Evolutionary conservation across 2,113 vertebrate species (phyloP).

Genomic region (Falco punctatus): DNA sequence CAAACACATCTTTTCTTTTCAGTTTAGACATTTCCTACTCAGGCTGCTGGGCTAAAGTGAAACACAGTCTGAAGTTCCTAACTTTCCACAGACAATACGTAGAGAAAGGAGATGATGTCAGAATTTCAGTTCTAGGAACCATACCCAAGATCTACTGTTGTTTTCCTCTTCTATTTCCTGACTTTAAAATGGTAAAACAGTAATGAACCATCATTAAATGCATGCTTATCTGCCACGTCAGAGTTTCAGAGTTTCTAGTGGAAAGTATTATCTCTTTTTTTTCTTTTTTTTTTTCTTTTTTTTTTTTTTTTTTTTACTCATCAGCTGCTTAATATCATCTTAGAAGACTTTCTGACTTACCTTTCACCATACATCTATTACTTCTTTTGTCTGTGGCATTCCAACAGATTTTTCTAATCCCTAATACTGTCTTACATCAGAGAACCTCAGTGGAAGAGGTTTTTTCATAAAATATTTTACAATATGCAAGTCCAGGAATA

Average conservation of each 20-base stretch:
- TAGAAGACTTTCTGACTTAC: not conserved
- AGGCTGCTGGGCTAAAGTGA: not conserved
- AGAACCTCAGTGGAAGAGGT: not conserved
- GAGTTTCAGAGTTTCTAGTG: not conserved
- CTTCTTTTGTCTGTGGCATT: not conserved
- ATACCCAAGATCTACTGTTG: not conserved
- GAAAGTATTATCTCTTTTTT: not conserved
- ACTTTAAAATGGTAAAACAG: not conserved
- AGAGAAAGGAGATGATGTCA: not conserved
- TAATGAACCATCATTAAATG: not conserved
- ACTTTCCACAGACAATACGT: not conserved
- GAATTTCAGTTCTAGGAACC: not conserved
- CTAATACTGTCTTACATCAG: not conserved
- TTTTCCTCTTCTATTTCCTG: not conserved
- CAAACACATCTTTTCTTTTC: not conserved
- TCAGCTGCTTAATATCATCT: not conserved
- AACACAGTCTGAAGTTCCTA: accelerated
- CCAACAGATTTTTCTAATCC: not conserved
- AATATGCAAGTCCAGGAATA: not conserved
- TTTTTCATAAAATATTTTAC: not conserved
- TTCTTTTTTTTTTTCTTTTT: too few species aligned
- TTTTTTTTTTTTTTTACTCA: not conserved
- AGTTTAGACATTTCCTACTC: not conserved
- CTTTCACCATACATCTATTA: not conserved
- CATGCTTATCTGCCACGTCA: not conserved